Evolutionary conservation across 2,888 invertebrate species (phyloP).

Genomic region (Chrysina gloriosa): DNA sequence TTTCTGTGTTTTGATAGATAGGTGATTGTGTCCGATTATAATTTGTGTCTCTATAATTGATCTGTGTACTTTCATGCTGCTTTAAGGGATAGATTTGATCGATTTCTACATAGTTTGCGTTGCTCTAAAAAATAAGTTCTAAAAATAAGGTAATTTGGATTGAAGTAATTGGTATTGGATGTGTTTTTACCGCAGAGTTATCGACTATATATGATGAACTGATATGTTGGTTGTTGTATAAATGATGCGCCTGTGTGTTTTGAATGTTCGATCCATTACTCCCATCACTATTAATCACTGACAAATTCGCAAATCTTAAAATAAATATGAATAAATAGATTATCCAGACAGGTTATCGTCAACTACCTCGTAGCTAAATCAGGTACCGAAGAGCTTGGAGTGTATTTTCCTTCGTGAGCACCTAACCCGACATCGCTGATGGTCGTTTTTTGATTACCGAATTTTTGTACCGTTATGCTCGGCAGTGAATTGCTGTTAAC

Average conservation of each 20-base stretch:
- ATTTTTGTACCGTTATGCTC: slow-evolving; percentile 71
- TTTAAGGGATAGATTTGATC: slow-evolving; percentile 69
- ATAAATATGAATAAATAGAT: background rate
- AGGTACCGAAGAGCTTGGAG: slow-evolving; percentile 76
- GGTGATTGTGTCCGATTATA: slow-evolving; percentile 67
- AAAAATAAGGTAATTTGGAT: slow-evolving; percentile 35
- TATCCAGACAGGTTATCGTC: background rate
- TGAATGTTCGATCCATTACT: slow-evolving; percentile 58
- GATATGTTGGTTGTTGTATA: slow-evolving; percentile 71
- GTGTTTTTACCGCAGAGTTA: slow-evolving; percentile 62
- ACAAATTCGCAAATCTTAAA: slow-evolving; percentile 77
- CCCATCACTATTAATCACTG: slow-evolving; percentile 66
- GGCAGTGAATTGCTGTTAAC: slow-evolving; percentile 49
- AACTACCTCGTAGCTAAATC: slow-evolving; percentile 69
- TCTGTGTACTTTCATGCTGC: slow-evolving; percentile 58
- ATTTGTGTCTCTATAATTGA: slow-evolving; percentile 58
- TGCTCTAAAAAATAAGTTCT: slow-evolving; percentile 49
- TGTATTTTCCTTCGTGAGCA: slow-evolving; percentile 85
- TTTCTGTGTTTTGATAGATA: slow-evolving; percentile 68
- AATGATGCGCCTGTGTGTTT: slow-evolving; percentile 59
- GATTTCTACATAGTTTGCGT: slow-evolving; percentile 69
- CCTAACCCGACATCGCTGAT: slow-evolving; percentile 75
- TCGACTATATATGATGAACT: slow-evolving; percentile 68
- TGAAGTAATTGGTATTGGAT: background rate
- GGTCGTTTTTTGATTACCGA: slow-evolving; percentile 78